Evolutionary conservation across 2,888 invertebrate species (phyloP).

Genomic region (Hydraecia micacea): DNA sequence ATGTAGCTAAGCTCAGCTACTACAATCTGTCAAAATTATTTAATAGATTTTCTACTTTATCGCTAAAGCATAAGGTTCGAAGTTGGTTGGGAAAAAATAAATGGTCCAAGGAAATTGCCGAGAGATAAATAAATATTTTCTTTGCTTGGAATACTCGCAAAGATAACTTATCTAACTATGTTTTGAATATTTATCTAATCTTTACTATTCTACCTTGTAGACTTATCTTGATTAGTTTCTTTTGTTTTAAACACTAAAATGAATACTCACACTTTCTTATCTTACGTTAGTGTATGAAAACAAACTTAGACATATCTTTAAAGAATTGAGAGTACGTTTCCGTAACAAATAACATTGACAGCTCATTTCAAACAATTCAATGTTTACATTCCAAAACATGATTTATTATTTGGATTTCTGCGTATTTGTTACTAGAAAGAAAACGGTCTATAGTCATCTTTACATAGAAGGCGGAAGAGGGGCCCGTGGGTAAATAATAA

Average conservation of each 20-base stretch:
- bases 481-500: no score
- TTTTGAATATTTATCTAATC: not conserved
- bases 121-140: not conserved
- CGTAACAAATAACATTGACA: slow-evolving; percentile 14
- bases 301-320: slow-evolving; percentile 10
- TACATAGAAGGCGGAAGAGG: no score
- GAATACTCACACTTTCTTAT: not conserved
- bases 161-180: slow-evolving; percentile 4
- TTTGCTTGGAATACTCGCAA: not conserved
- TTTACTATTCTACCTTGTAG: not conserved
- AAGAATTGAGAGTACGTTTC: not conserved
- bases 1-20: no score
- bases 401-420: not conserved
- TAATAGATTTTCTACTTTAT: no score
- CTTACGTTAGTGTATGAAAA: not conserved
- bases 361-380: slow-evolving; percentile 11
- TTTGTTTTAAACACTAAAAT: not conserved
- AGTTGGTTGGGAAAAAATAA: not conserved
- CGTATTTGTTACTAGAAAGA: not conserved
- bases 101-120: not conserved
- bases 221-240: slow-evolving; percentile 6
- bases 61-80: no score
- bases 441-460: no score
- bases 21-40: no score
- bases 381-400: slow-evolving; percentile 4